phyloP scores from a whole-genome alignment of 2,888 invertebrate species.

The Melikaiella ostensackeni region DNA sequence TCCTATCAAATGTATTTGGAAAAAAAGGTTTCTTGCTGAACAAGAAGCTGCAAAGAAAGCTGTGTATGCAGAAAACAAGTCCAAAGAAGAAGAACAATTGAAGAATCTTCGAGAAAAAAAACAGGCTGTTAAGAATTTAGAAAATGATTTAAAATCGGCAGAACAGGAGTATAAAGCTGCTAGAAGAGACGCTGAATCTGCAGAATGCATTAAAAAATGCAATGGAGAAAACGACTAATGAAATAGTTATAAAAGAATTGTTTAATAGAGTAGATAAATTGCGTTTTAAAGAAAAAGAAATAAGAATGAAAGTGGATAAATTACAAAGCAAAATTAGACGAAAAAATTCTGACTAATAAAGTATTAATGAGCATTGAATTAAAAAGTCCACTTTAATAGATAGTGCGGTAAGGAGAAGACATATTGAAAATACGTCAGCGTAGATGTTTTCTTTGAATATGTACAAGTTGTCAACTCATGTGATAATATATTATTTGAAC shows the following conservation, averaged over 20 bases:
- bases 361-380: too few species aligned
- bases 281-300: neutral
- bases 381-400: too few species aligned
- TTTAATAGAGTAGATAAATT: neutral
- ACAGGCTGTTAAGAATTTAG: conserved; percentile 4
- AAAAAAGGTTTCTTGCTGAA: conserved; percentile 8
- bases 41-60: neutral
- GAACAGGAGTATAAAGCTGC: conserved; percentile 14
- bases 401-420: too few species aligned
- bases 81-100: neutral
- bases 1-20: neutral
- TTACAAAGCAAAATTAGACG: too few species aligned
- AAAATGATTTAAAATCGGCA: conserved; percentile 12
- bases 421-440: too few species aligned
- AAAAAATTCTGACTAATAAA: too few species aligned
- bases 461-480: too few species aligned
- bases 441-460: too few species aligned
- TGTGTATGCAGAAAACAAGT: neutral
- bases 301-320: neutral
- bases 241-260: neutral
- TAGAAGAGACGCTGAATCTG: neutral
- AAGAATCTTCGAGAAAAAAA: neutral
- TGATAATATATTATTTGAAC: too few species aligned
- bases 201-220: neutral
- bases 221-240: conserved; percentile 2